Conservation (phyloP, 2,888 invertebrate species). For the Cryptophagus acutangulus region DNA sequence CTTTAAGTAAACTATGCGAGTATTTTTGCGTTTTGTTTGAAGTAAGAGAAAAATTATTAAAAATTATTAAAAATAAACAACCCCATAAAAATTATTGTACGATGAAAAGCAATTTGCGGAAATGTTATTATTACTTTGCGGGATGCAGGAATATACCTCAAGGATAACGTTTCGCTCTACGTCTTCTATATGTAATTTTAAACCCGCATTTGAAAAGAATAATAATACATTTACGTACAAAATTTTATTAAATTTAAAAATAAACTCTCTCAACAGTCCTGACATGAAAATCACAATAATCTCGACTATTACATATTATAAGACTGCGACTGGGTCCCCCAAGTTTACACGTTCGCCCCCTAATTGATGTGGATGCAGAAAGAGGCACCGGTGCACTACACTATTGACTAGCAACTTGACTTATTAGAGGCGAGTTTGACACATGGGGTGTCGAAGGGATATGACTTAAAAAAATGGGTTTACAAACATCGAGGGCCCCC, state of each 20-base stretch:
- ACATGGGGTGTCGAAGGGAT: constrained; percentile 45
- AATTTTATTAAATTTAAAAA: constrained; percentile 17
- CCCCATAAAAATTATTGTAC: neutral
- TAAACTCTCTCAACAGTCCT: constrained; percentile 23
- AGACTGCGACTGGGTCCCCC: constrained; percentile 14
- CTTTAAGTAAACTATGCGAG: too few relatives aligned
- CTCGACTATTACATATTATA: constrained; percentile 22
- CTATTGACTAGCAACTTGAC: constrained; percentile 41
- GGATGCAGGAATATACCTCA: too few relatives aligned
- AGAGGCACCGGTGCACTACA: constrained; percentile 34
- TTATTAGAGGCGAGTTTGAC: constrained; percentile 47
- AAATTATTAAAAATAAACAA: constrained; percentile 1
- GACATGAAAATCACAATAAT: constrained; percentile 25
- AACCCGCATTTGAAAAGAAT: too few relatives aligned
- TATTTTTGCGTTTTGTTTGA: too few relatives aligned
- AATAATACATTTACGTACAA: neutral
- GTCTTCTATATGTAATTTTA: too few relatives aligned
- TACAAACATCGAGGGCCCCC: constrained; percentile 33
- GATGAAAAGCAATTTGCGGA: constrained; percentile 1
- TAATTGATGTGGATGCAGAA: constrained; percentile 24
- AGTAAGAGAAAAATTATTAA: too few relatives aligned
- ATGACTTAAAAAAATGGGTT: constrained; percentile 44
- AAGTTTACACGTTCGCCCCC: constrained; percentile 13
- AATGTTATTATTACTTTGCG: neutral
- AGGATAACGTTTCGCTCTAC: too few relatives aligned